Percentiles rank a stretch among this genome's conserved stretches.
phyloP scores from a whole-genome alignment of 2,113 vertebrate genomes.

The Platichthys flesus region DNA sequence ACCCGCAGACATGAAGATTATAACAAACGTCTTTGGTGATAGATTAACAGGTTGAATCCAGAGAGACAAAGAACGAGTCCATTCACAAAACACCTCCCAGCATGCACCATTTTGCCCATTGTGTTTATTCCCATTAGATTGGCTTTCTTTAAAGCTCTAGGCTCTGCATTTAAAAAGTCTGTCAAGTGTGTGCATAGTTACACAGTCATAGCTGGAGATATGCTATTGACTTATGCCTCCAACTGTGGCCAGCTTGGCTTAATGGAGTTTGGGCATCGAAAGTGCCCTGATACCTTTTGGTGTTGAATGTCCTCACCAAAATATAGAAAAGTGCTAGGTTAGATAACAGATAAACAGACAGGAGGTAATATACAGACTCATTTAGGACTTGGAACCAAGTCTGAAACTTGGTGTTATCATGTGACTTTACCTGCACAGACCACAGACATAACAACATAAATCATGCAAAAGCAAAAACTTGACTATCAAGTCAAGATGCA shows the following conservation, averaged over 20 bases:
- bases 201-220: neutral
- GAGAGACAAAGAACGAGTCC: neutral
- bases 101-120: conserved; percentile 20
- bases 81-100: conserved; percentile 27
- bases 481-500: no score
- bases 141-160: conserved; percentile 38
- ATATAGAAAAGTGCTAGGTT: no score
- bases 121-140: conserved; percentile 24
- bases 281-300: no score
- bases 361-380: neutral
- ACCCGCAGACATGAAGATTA: neutral
- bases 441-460: no score
- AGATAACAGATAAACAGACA: neutral
- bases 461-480: no score
- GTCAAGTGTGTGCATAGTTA: conserved; percentile 2
- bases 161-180: conserved; percentile 14
- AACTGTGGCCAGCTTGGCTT: neutral
- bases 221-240: neutral
- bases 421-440: no score
- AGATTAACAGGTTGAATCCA: conserved; percentile 4
- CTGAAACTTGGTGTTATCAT: neutral
- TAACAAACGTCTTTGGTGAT: neutral
- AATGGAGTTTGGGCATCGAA: neutral
- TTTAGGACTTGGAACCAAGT: neutral
- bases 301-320: no score